Evolutionary conservation across 2,113 vertebrate genomes (phyloP).

Genomic region (Ibidorhyncha struthersii): DNA sequence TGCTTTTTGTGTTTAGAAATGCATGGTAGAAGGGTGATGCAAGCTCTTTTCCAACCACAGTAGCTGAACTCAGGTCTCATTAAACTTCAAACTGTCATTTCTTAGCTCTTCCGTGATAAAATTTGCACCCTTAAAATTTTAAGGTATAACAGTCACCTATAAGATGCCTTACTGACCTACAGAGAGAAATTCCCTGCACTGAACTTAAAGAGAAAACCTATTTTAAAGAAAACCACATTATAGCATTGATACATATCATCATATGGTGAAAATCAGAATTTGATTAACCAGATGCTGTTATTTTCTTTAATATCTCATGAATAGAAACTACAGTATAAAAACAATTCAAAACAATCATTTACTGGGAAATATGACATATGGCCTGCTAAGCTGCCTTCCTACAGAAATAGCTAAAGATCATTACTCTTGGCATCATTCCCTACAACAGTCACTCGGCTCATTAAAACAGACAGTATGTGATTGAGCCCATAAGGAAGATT

Average conservation of each 20-base stretch:
- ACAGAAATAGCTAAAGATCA: constrained; percentile 43
- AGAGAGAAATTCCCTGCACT: not conserved
- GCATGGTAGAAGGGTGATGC: not conserved
- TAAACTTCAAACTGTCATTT: not conserved
- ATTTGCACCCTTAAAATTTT: not conserved
- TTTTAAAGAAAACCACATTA: not conserved
- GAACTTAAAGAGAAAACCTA: not conserved
- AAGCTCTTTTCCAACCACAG: not conserved
- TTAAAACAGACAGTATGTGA: not conserved
- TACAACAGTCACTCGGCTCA: not conserved
- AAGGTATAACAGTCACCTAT: not conserved
- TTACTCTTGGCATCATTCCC: constrained; percentile 1
- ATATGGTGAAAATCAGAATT: not conserved
- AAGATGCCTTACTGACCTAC: not conserved
- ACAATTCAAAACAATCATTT: constrained; percentile 44
- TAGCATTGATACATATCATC: not conserved
- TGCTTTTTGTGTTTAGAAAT: not conserved
- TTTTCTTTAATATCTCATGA: constrained; percentile 33
- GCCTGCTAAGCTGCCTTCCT: constrained; percentile 31
- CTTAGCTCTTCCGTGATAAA: not conserved
- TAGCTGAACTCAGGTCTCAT: not conserved
- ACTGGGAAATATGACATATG: constrained; percentile 47
- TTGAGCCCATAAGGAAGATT: not conserved
- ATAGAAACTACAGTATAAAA: constrained; percentile 13
- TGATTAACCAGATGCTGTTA: constrained; percentile 35